Base-by-base conservation (phyloP, 1,140 invertebrate species). In the Calephelis nemesis region DNA sequence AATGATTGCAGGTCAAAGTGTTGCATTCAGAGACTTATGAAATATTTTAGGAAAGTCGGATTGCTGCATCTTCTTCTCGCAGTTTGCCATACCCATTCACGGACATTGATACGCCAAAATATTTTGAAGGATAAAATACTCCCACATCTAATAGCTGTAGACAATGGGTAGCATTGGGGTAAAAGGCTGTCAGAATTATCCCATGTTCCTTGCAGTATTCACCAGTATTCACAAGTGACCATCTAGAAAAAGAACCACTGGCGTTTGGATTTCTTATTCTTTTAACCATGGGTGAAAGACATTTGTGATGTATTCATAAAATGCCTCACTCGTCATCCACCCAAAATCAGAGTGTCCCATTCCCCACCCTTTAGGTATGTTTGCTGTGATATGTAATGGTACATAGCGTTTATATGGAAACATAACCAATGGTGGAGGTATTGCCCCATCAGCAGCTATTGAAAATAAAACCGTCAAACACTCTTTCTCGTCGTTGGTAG, bases 231-330 rank as follows among this genome's bases (percentile, higher is more conserved):
- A 67, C 90, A 83, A 47, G 75, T 85, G 84, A 7, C 82, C 86
- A 78, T 88, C 87, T 19, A 88, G 63, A 82, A 84, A 90, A 9
- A 90, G 67, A 60, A 84, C 72, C 13, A 90, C 76, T 40, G 86
- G 84, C 40, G 58, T 65, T 73, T 66, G 60, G 15, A 90, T 82
- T 62, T 79, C 76, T 15, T 86, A 70, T 75, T 84, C 11, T 67
- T 52, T 74, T 49, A 91, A 40, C 81, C 83, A 90, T 60, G 78
- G 85, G 60, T 85, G 9, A 76, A 90, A 90, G 10, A 84, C 76
- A 71, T 90, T 84, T n/a, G 74, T 71, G 42, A 89, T 71, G 70
- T 85, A 92, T 75, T 92, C 78, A 71, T 79, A 92, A 72, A 91
- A 19, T 13, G 72, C 63, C 77, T 79, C 78, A 39, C 45, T 76